Base-by-base conservation (phyloP, 2,797 vertebrate genomes). In the Gorsachius magnificus region DNA sequence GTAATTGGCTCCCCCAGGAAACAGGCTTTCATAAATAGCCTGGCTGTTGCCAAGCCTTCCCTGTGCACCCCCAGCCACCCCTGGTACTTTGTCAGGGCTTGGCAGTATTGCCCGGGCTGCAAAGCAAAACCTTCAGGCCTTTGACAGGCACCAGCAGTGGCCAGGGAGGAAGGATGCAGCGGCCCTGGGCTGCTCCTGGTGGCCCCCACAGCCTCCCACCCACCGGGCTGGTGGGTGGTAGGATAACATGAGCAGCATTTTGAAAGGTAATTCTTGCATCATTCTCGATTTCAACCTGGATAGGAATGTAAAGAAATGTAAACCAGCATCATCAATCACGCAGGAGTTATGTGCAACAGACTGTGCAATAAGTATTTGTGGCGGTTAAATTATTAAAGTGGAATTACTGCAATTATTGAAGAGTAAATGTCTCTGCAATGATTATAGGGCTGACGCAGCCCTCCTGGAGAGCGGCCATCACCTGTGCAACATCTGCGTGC, bases 161-260 rank as follows among this genome's bases (percentile, higher is more conserved):
- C 8, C 3, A 2, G 25, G 36, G 58, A 90, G 60, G 26, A n/a
- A 0, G 2, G 36, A 22, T 43, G 36, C 7, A 0, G 0, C 2
- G 4, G 36, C 41, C 36, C 48, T 2, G 1, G 48, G 65, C 50
- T 65, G 76, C 24, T 82, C 4, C 57, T 70, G n/a, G 17, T 65
- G 43, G 35, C 22, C 46, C 45, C 60, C 1, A 3, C 18, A 51
- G 2, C 18, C n/a, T 74, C 76, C 64, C 16, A 29, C 22, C 10
- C 2, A 0, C 11, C 0, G 0, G 51, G 22, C 48, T 61, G 65
- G 33, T 36, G 13, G 53, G 36, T 57, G 65, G 33, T 36, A 12
- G 53, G 36, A 13, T 3, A 28, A 58, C 1, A 0, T 0, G 5
- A 74, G 50, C 36, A 65, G 19, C 5, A 1, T 31, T 72, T 58